A percentile compares a stretch with the other conserved stretches of the same genome.
phyloP scores from a whole-genome alignment of 2,888 invertebrate species.

The Pyrochroa serraticornis region DNA sequence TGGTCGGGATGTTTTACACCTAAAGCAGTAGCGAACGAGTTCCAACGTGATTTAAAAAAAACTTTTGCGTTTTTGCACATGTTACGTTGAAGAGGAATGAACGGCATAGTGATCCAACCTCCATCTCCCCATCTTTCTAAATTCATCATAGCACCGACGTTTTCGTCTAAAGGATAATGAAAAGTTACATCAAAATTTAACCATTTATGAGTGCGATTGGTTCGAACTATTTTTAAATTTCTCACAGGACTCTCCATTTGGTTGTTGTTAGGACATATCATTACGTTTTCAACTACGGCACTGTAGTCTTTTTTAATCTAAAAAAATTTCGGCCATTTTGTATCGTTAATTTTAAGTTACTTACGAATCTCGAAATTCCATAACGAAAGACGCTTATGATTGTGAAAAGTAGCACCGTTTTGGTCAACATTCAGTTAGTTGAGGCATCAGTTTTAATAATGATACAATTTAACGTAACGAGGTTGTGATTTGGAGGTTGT shows the following conservation, averaged over 20 bases:
- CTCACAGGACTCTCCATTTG: slow-evolving; percentile 4
- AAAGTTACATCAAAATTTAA: neutral
- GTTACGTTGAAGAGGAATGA: slow-evolving; percentile 5
- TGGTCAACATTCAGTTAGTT: no score
- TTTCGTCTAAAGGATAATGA: slow-evolving; percentile 4
- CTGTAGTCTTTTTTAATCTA: slow-evolving; percentile 14
- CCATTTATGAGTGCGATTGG: slow-evolving; percentile 10
- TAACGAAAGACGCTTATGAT: neutral
- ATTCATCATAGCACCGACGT: slow-evolving; percentile 2
- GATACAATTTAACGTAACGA: no score
- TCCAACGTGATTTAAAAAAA: neutral
- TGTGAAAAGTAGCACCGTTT: no score
- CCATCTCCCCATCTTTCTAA: slow-evolving; percentile 8
- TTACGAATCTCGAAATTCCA: neutral
- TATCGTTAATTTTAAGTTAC: neutral
- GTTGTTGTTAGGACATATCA: slow-evolving; percentile 10
- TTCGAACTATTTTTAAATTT: neutral
- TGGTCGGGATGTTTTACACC: slow-evolving; percentile 11
- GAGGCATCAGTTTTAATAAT: no score
- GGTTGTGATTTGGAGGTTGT: no score
- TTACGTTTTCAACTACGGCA: slow-evolving; percentile 18
- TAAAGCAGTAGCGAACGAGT: slow-evolving; percentile 2
- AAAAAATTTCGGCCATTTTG: neutral
- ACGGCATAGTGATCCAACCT: slow-evolving; percentile 13
- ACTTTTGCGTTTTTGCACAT: neutral